phyloP scores from a whole-genome alignment of 2,888 invertebrate species.

The Drosophila tanythrix region DNA sequence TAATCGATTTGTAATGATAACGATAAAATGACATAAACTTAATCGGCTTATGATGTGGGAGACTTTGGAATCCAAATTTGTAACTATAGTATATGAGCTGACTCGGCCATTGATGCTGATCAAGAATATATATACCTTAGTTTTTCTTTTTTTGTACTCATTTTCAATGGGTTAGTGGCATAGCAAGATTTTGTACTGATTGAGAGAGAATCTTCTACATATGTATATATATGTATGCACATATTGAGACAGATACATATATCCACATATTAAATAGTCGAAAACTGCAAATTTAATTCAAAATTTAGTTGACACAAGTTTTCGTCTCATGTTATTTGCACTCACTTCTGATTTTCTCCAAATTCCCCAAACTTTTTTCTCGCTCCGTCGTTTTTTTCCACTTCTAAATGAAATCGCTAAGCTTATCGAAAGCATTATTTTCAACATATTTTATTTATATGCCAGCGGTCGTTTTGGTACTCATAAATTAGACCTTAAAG shows the following conservation, averaged over 20 bases:
- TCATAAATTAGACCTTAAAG: slow-evolving; percentile 50
- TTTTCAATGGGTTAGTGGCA: not conserved
- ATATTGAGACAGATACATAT: not conserved
- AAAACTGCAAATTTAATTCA: not conserved
- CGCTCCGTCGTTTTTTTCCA: not conserved
- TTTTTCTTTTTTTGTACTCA: not conserved
- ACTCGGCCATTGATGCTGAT: not conserved
- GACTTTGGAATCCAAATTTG: not conserved
- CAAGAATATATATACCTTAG: not conserved
- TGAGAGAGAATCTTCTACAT: no score
- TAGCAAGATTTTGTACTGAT: not conserved
- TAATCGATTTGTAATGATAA: not conserved
- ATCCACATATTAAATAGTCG: not conserved
- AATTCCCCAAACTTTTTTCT: not conserved
- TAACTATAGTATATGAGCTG: not conserved
- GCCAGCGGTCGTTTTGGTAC: not conserved
- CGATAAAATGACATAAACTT: not conserved
- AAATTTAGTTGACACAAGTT: not conserved
- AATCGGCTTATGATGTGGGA: not conserved
- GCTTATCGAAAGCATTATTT: not conserved
- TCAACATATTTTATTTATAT: not conserved
- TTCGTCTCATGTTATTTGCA: no score
- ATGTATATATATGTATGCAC: not conserved
- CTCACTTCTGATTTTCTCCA: not conserved
- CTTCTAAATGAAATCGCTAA: not conserved